These are phyloP conservation scores for Callithrix jacchus DNA, from an alignment of 2,113 vertebrate species.

Conservation along the genomic window DNA sequence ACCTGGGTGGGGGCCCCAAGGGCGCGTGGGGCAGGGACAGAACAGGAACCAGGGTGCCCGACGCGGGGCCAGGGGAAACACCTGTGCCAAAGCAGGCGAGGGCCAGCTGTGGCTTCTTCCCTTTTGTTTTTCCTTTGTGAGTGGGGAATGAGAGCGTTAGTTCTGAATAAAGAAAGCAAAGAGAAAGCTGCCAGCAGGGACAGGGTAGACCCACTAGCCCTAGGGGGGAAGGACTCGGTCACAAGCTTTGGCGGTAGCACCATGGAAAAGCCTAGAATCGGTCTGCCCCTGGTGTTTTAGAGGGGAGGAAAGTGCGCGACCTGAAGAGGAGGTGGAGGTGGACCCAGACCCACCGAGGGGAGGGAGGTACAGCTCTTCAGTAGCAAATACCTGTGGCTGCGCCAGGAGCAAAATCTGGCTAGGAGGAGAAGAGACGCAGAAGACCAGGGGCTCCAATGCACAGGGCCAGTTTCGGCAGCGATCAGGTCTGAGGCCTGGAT, in stretches of 20 bases:
- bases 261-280: background rate
- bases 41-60: background rate
- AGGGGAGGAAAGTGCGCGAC: background rate
- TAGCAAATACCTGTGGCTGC: background rate
- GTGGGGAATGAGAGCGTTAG: background rate
- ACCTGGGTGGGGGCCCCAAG: background rate
- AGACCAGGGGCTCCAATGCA: background rate
- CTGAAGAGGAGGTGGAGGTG: background rate
- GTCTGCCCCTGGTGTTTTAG: background rate
- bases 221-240: background rate
- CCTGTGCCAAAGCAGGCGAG: background rate
- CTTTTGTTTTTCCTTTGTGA: background rate
- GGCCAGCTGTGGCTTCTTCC: background rate
- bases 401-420: background rate
- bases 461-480: background rate
- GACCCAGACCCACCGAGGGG: background rate
- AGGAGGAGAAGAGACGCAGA: background rate
- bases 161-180: background rate
- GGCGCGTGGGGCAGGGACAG: background rate
- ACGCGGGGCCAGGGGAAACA: conserved; percentile 40
- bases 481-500: background rate
- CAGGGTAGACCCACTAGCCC: background rate
- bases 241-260: background rate
- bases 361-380: background rate
- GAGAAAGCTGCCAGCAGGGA: background rate